Evolutionary conservation across 2,888 invertebrate species (phyloP).

Genomic region (Drosophila kambysellisi): DNA sequence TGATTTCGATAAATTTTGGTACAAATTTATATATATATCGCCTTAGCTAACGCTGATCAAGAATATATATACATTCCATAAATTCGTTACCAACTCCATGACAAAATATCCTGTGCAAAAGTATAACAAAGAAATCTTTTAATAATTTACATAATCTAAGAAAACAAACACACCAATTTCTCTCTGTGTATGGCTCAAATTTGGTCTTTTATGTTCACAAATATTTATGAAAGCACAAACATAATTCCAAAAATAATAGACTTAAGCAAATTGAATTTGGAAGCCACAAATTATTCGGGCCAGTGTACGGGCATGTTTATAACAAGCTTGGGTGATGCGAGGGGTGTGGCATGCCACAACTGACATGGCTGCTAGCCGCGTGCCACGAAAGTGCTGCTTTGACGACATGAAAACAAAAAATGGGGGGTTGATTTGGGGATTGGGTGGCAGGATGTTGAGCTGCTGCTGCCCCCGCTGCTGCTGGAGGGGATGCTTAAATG

Average conservation of each 20-base stretch:
- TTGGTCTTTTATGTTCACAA: not conserved
- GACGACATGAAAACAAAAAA: slow-evolving; percentile 31
- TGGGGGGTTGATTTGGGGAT: not conserved
- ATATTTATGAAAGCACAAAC: slow-evolving; percentile 1
- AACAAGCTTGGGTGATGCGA: not conserved
- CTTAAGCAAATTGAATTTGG: slow-evolving; percentile 12
- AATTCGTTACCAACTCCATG: not conserved
- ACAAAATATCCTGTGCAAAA: not conserved
- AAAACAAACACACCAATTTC: not conserved
- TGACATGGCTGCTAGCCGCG: slow-evolving; percentile 37
- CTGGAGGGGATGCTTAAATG: slow-evolving; percentile 67
- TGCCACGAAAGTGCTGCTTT: slow-evolving; percentile 67
- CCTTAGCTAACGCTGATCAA: not conserved
- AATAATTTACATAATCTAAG: not conserved
- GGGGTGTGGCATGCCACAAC: slow-evolving; percentile 6
- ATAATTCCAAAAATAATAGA: slow-evolving; percentile 7
- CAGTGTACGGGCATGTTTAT: slow-evolving; percentile 44
- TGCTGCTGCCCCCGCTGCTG: slow-evolving; percentile 9
- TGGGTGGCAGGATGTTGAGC: not conserved
- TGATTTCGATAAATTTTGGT: not conserved
- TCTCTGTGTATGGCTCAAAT: not conserved
- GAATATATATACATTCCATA: not conserved
- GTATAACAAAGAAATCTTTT: not conserved
- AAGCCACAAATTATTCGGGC: slow-evolving; percentile 9
- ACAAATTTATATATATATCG: too few species aligned